Percentiles rank a stretch among this genome's conserved stretches.
phyloP scores from a whole-genome alignment of 2,888 invertebrate species.

The Tiphia femorata region DNA sequence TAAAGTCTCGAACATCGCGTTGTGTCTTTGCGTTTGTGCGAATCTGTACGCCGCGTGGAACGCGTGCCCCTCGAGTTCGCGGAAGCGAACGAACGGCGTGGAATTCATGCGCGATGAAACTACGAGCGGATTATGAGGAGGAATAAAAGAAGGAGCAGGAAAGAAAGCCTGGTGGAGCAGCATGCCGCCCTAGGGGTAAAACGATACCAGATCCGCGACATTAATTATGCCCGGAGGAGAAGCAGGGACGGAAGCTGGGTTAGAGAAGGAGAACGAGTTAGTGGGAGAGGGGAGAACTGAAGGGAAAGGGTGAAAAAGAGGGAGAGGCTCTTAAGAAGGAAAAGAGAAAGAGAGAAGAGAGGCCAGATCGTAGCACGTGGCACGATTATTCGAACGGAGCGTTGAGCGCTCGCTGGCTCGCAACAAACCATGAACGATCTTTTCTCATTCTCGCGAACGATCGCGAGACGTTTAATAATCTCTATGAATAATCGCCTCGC shows the following conservation, averaged over 20 bases:
- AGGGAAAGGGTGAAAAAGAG: no score
- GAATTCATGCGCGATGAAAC: neutral
- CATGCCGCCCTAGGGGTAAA: conserved; percentile 43
- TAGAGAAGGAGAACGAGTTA: no score
- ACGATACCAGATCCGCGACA: conserved; percentile 53
- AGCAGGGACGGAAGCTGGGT: conserved; percentile 13
- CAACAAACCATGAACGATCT: no score
- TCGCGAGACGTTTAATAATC: no score
- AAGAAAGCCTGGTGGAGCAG: conserved; percentile 21
- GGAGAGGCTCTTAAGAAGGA: conserved; percentile 1
- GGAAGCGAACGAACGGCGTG: neutral
- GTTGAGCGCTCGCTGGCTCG: no score
- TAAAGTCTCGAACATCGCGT: no score
- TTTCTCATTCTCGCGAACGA: no score
- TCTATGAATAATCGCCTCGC: no score
- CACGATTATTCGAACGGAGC: conserved; percentile 30
- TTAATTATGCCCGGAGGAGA: conserved; percentile 46
- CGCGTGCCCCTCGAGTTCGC: no score
- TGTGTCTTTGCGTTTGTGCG: no score
- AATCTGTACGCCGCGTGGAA: no score
- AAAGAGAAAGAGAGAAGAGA: conserved; percentile 22
- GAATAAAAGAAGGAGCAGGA: conserved; percentile 3
- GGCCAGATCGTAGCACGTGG: conserved; percentile 31
- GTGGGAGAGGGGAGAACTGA: no score
- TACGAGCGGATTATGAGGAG: conserved; percentile 28